Evolutionary conservation across 1,140 invertebrate species (phyloP), one percentile per base, ranked within the genome.

Genomic region (Trigoniulus corallinus): DNA sequence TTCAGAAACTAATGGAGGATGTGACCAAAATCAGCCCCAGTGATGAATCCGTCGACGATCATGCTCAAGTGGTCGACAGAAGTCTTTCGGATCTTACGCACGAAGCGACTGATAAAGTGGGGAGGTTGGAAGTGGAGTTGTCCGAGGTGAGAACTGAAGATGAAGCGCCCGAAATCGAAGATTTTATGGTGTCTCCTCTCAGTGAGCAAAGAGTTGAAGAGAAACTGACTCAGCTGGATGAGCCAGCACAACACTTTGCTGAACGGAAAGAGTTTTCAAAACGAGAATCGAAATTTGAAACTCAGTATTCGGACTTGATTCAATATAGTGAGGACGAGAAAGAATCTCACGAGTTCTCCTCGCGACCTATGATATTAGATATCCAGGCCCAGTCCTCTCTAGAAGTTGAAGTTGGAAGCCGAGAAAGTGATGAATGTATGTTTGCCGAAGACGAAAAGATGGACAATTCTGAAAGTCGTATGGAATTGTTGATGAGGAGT

Each of bases 121-220:
- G 57, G 1, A 53, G 57, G n/a, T 56, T 57, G 20, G 61, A 62
- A n/a, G 54, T 58, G n/a, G 61, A 62, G 25, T 43, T 62, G 3
- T 39, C 57, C 13, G 61, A 62, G 46, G 59, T 59, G 0, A 50
- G 58, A 20, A 62, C 61, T 2, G 61, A 62, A 57, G 61, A 62
- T 44, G 61, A 62, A 50, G 61, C 61, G 10, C 61, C 61, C 0
- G 61, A 62, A 48, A 58, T 62, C 25, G 61, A 62, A 52, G 59
- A 62, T 43, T 59, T 60, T 29, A 51, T 56, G 20, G 27, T 62
- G 3, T 56, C 58, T 7, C 56, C 56, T 1, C 45, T 49, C 4
- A 51, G 53, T 45, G 51, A 56, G 15, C 42, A 44, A 12, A 44
- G 42, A 44, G 24, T 4, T 7, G 12, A 7, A 24, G 12, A 7